Evolutionary conservation across 2,888 invertebrate genomes (phyloP).

Genomic region (Pyrrhosoma nymphula): DNA sequence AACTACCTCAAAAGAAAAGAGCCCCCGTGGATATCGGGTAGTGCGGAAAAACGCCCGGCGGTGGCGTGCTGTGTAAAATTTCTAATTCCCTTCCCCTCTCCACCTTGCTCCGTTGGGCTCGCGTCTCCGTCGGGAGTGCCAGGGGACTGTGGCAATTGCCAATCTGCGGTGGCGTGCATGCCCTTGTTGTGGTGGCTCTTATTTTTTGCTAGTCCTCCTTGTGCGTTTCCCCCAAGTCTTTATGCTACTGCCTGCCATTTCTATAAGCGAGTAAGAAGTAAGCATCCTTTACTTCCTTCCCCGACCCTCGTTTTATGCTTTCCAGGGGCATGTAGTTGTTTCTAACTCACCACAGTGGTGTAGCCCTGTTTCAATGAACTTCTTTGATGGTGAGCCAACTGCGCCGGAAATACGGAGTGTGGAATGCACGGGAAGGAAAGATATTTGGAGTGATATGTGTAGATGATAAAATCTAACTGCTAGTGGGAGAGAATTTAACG

Average conservation of each 20-base stretch:
- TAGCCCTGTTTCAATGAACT: neutral
- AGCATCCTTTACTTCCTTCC: neutral
- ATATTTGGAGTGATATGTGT: neutral
- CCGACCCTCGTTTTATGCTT: neutral
- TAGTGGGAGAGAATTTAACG: neutral
- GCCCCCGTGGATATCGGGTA: neutral
- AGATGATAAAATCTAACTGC: neutral
- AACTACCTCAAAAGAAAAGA: neutral
- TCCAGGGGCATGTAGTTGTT: neutral
- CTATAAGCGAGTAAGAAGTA: neutral
- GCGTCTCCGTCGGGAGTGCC: neutral
- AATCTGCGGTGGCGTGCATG: neutral
- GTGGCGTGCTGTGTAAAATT: neutral
- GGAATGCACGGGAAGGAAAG: neutral
- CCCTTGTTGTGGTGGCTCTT: neutral
- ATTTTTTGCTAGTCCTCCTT: neutral
- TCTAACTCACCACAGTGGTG: neutral
- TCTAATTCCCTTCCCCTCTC: neutral
- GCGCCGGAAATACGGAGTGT: neutral
- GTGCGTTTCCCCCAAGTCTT: neutral
- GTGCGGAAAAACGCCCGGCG: neutral
- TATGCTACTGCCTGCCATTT: neutral
- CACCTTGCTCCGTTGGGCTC: neutral
- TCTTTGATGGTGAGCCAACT: neutral
- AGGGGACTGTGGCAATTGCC: neutral